Conservation (phyloP, 2,797 vertebrate genomes). For the Lepus townsendii region DNA sequence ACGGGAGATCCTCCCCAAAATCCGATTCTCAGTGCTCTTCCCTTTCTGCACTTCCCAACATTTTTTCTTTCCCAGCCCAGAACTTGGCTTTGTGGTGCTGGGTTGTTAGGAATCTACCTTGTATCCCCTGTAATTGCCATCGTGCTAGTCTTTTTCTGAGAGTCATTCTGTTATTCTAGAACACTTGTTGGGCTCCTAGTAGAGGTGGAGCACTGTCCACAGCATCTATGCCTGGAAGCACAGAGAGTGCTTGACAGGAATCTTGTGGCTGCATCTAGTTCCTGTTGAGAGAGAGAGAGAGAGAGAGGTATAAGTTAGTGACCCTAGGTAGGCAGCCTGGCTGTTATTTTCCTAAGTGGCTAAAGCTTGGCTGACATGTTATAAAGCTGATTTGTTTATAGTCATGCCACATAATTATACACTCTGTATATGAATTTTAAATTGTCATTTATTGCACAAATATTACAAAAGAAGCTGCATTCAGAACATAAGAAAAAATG, state of each 20-base stretch:
- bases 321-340: background rate
- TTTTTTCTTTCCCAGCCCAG: background rate
- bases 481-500: conserved; percentile 55
- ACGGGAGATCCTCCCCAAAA: background rate
- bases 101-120: background rate
- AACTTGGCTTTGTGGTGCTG: background rate
- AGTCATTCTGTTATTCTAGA: background rate
- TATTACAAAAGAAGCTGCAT: conserved; percentile 61
- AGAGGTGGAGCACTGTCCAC: background rate
- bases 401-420: conserved; percentile 66
- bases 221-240: background rate
- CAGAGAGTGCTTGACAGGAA: background rate
- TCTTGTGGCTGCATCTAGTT: background rate
- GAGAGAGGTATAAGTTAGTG: background rate
- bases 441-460: conserved; percentile 77
- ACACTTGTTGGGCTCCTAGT: background rate
- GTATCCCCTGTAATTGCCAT: background rate
- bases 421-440: conserved; percentile 60
- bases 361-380: conserved; percentile 54
- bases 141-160: background rate
- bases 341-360: conserved; percentile 55
- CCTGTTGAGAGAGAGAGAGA: background rate
- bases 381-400: conserved; percentile 71
- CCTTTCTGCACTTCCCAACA: background rate
- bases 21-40: background rate